Evolutionary conservation across 2,797 vertebrate genomes (phyloP).

Genomic region (Clarias fuscus): DNA sequence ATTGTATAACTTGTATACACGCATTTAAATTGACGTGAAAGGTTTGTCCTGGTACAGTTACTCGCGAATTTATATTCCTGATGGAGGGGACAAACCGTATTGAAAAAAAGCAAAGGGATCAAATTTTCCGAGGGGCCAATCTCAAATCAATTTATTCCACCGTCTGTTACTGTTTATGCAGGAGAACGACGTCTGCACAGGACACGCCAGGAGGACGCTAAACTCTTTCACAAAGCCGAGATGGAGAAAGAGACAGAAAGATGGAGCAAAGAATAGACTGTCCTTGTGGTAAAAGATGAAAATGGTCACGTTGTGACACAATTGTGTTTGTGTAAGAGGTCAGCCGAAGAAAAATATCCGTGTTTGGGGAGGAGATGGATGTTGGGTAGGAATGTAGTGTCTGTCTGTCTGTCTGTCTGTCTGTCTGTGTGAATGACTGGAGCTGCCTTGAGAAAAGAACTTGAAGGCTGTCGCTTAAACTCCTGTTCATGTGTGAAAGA

Average conservation of each 20-base stretch:
- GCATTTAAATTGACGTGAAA: neutral
- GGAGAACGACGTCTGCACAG: neutral
- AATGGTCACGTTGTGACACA: conserved; percentile 26
- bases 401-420: neutral
- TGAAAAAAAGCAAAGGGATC: neutral
- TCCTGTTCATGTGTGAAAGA: neutral
- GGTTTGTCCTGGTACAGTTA: neutral
- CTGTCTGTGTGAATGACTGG: neutral
- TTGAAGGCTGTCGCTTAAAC: conserved; percentile 26
- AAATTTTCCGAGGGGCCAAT: neutral
- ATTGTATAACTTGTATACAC: neutral
- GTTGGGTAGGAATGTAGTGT: neutral
- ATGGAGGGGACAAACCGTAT: neutral
- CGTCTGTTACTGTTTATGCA: conserved; percentile 19
- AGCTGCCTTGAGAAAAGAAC: neutral
- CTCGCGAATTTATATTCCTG: neutral
- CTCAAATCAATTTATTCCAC: conserved; percentile 13
- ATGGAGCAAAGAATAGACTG: conserved; percentile 32
- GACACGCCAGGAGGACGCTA: neutral
- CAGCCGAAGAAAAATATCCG: conserved; percentile 1
- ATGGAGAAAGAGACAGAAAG: conserved; percentile 1
- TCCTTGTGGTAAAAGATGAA: conserved; percentile 42
- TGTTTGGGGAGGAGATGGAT: conserved; percentile 1
- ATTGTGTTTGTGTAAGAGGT: conserved; percentile 25
- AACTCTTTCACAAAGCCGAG: neutral